phyloP scores from a whole-genome alignment of 2,797 vertebrate species.

The Aotus griseimembra region DNA sequence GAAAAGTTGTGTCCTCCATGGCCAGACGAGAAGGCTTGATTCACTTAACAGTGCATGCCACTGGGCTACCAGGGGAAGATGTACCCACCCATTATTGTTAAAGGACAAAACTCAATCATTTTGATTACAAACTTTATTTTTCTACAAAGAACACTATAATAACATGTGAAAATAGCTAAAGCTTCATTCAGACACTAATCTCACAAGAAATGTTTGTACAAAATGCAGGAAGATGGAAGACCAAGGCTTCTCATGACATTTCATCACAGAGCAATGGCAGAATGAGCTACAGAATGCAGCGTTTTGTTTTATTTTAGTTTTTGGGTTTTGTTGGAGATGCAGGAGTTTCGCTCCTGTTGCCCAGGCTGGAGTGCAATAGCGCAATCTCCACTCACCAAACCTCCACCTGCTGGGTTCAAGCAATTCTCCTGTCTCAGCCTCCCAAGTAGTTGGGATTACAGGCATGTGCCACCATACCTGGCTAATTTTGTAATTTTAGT shows the following conservation, averaged over 20 bases:
- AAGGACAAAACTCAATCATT: neutral
- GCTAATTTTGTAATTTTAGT: no score
- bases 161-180: neutral
- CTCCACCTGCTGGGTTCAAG: no score
- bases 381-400: no score
- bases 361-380: no score
- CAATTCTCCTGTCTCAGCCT: no score
- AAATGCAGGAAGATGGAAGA: neutral
- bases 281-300: neutral
- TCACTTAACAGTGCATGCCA: neutral
- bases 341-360: no score
- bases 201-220: neutral
- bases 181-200: neutral
- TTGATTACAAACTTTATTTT: neutral
- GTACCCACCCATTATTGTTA: neutral
- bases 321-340: no score
- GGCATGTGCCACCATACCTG: no score
- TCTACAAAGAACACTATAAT: neutral
- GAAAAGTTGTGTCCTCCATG: neutral
- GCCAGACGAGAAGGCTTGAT: neutral
- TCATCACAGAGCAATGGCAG: neutral
- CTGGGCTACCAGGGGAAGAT: neutral
- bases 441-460: no score
- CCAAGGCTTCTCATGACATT: neutral
- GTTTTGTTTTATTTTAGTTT: no score